Conservation (phyloP, 1,140 invertebrate species). For the Popillia japonica region DNA sequence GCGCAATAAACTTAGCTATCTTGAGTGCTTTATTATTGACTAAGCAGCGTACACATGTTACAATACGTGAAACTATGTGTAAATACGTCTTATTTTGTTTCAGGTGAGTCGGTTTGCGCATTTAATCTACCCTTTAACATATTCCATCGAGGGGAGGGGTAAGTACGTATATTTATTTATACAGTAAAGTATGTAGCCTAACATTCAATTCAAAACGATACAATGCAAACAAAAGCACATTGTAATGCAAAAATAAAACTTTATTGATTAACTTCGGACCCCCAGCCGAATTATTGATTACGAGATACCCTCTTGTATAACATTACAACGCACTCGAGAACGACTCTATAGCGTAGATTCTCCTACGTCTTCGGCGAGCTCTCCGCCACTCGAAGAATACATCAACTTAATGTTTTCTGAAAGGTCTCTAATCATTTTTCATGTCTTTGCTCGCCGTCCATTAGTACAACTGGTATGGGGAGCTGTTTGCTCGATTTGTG, state of each 20-base stretch:
- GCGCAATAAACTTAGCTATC: background rate
- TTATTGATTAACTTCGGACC: background rate
- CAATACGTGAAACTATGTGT: too few species aligned
- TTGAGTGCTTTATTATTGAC: background rate
- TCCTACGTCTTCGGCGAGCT: background rate
- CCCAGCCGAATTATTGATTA: background rate
- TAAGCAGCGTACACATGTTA: background rate
- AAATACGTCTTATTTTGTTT: too few species aligned
- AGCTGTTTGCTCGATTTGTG: background rate
- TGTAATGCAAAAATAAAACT: background rate
- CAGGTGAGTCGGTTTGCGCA: too few species aligned
- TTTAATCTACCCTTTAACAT: too few species aligned
- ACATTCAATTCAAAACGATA: too few species aligned
- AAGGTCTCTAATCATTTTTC: conserved; percentile 11
- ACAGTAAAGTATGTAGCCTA: too few species aligned
- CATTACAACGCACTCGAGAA: background rate
- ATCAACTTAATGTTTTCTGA: background rate
- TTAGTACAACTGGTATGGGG: background rate
- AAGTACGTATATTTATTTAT: too few species aligned
- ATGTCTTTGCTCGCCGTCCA: background rate
- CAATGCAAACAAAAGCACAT: background rate
- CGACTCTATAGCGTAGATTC: background rate
- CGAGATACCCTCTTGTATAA: background rate
- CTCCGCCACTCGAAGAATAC: background rate
- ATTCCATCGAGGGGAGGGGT: too few species aligned